Conservation (phyloP, 2,113 vertebrate species). For the Excalfactoria chinensis region DNA sequence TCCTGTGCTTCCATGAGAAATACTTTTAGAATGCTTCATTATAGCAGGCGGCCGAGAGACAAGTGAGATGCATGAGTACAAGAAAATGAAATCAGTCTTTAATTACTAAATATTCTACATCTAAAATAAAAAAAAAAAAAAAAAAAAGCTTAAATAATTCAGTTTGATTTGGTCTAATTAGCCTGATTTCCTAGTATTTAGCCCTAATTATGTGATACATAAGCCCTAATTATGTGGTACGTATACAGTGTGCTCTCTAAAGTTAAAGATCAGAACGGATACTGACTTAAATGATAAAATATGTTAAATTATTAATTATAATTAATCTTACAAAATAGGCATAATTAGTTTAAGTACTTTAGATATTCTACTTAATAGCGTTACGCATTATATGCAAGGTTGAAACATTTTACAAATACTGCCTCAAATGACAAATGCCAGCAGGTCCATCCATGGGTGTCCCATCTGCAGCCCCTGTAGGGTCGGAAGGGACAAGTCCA, state of each 20-base stretch:
- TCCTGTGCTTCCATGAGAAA: background rate
- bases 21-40: conserved; percentile 41
- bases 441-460: background rate
- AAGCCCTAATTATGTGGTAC: conserved; percentile 85
- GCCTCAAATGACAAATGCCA: background rate
- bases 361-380: conserved; percentile 82
- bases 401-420: conserved; percentile 71
- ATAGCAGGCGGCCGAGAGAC: conserved; percentile 9
- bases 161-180: conserved; percentile 88
- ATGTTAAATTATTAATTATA: conserved; percentile 88
- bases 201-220: conserved; percentile 87
- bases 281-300: conserved; percentile 87
- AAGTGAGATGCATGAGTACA: conserved; percentile 50
- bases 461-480: background rate
- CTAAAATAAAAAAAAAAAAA: conserved; percentile 74
- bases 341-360: conserved; percentile 85
- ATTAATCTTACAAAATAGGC: conserved; percentile 87
- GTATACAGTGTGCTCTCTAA: conserved; percentile 84
- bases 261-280: conserved; percentile 89
- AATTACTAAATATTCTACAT: conserved; percentile 83
- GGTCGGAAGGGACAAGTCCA: background rate
- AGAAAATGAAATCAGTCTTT: conserved; percentile 80
- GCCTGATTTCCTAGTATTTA: conserved; percentile 88
- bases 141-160: conserved; percentile 86
- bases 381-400: conserved; percentile 74